Base-by-base conservation (phyloP, 2,888 invertebrate genomes). In the Neuroscelio doddi region DNA sequence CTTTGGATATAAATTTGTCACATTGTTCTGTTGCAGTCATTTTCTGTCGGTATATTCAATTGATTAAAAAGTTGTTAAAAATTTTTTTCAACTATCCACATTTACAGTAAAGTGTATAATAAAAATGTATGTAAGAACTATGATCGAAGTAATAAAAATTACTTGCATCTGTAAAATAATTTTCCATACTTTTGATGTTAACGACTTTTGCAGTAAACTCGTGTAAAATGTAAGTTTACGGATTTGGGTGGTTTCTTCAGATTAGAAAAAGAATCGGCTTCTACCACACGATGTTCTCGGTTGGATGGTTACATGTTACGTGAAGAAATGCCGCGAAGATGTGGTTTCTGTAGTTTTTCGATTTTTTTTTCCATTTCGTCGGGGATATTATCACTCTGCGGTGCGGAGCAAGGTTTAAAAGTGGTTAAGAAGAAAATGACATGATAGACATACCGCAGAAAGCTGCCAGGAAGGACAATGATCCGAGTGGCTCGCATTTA, bases 361-460 rank as follows among this genome's bases (percentile, higher is more conserved):
- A 9, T 1, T 21, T 30, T 36, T 44, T 49, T 44, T 15, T 46
- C 42, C 36, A 53, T 53, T 36, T 45, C 41, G 53, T n/a, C 26
- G 32, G 30, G 61, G 44, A 55, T 55, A 50, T 62, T 53, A 62
- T 50, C 53, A 27, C 26, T 5, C 21, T 4, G 39, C 34, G 45
- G 47, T n/a, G 39, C 5, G 46, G 38, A 53, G 47, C 44, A 27
- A 24, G 32, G 52, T 49, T 57, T 41, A 49, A 61, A 61, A 57
- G 57, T 56, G 46, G 52, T 42, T 39, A 34, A 42, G 44, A 57
- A 61, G 56, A 56, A 59, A 65, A 65, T 59, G 51, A 59, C 53
- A 47, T 42, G 51, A 44, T 46, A 38, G 44, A 58, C 51, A 56
- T 52, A 51, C 56, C 51, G 39, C 41, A 50, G 64, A 46, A 53